Evolutionary conservation across 2,888 invertebrate genomes (phyloP), one percentile per base, ranked within the genome.

Genomic region (Aelia acuminata): DNA sequence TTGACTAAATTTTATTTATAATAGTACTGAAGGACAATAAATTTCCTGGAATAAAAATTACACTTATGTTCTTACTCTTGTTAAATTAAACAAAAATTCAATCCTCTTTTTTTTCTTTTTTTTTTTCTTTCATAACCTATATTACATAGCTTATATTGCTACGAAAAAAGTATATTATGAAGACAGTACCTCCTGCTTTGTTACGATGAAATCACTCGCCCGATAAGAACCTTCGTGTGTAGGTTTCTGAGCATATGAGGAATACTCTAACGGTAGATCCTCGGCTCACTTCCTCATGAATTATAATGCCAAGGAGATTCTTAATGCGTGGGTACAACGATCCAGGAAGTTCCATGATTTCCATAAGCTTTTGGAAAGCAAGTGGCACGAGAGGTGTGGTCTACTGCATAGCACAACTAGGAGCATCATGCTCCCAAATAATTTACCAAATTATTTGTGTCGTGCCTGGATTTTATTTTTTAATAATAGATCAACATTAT

Each of bases 241-340:
- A 22, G 26, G 53, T 43, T 3, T 13, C 26, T 26, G 26, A 57
- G 57, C 26, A n/a, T n/a, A 53, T 26, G 4, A 2, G 8, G 63
- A 70, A 70, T 70, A 35, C 63, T 18, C 63, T 70, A 70, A 70
- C 63, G 63, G 63, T 70, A 70, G 63, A 70, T 70, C 31, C 63
- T 70, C 63, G 63, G 31, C 31, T 70, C 63, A 35, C 63, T 70
- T 70, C 63, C 63, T 70, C 63, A 70, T 70, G 63, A 70, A 70
- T 70, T 70, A n/a, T n/a, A 70, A 70, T 80, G 22, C 39, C 80
- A 80, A 80, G 80, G 80, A 80, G 47, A 39, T 39, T 20, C n/a
- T 47, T 80, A 80, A 80, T 80, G 80, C 80, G 80, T 80, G 80
- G 80, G 80, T 80, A 43, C 80, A 47, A 80, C 80, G n/a, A 39